Evolutionary conservation across 2,797 vertebrate genomes (phyloP).

Genomic region (Pyrocephalus nanus): DNA sequence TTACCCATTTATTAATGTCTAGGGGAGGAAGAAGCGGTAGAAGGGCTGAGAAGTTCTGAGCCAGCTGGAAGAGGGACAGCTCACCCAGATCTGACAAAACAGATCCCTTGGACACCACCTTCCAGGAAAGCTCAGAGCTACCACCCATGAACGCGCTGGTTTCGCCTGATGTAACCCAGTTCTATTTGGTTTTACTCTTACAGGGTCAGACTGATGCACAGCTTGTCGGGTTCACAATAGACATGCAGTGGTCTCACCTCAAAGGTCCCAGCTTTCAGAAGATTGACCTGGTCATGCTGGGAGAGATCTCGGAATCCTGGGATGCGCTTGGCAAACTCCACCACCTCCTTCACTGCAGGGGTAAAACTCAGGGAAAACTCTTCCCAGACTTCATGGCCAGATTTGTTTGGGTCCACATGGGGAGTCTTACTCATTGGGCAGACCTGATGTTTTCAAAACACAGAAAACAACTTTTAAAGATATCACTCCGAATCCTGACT

Average conservation of each 20-base stretch:
- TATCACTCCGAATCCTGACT: not conserved
- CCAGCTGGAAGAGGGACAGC: not conserved
- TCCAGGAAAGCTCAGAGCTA: not conserved
- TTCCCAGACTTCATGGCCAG: constrained; percentile 96
- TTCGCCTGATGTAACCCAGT: not conserved
- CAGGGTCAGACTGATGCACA: not conserved
- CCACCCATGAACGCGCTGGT: not conserved
- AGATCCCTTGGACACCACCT: not conserved
- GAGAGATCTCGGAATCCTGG: constrained; percentile 93
- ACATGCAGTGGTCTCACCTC: constrained; percentile 82
- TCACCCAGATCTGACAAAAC: not conserved
- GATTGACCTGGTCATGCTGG: constrained; percentile 94
- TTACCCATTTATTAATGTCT: not conserved
- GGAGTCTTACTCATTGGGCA: constrained; percentile 94
- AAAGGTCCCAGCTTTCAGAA: constrained; percentile 96
- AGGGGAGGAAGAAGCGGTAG: not conserved
- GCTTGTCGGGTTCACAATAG: not conserved
- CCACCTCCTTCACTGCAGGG: constrained; percentile 95
- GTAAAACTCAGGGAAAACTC: constrained; percentile 98
- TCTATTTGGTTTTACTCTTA: not conserved
- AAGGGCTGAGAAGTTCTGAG: not conserved
- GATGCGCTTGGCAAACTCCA: constrained; percentile 96
- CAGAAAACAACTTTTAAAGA: not conserved
- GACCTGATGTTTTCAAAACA: constrained; percentile 78
- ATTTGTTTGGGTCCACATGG: constrained; percentile 88